Conservation (phyloP, 2,797 vertebrate genomes). For the Micropoecilia bifurca region DNA sequence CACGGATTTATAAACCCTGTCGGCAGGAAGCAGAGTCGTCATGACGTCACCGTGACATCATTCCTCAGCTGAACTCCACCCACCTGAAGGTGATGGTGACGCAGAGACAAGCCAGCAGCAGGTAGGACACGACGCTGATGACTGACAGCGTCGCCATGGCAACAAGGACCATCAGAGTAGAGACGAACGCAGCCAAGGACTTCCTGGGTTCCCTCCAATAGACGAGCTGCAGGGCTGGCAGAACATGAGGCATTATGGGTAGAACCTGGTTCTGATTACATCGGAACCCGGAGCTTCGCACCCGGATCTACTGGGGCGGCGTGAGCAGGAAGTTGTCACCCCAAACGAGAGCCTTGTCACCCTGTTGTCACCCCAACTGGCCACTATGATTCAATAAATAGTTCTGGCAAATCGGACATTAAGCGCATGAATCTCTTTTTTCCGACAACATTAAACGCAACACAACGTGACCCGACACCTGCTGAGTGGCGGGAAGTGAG, state of each 20-base stretch:
- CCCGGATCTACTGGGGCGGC: not conserved
- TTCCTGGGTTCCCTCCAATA: constrained; percentile 94
- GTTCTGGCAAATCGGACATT: too few relatives aligned
- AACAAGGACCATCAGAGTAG: constrained; percentile 89
- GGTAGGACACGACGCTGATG: constrained; percentile 92
- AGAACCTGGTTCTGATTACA: not conserved
- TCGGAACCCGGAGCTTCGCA: not conserved
- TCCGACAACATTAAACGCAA: too few relatives aligned
- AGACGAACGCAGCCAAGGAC: constrained; percentile 85
- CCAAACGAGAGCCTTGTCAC: too few relatives aligned
- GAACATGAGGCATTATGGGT: not conserved
- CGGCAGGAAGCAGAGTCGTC: constrained; percentile 9
- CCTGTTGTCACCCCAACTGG: too few relatives aligned
- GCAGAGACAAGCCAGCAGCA: constrained; percentile 90
- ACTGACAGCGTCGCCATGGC: constrained; percentile 94
- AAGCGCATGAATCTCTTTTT: too few relatives aligned
- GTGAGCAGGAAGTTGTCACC: too few relatives aligned
- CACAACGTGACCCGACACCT: too few relatives aligned
- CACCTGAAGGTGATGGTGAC: constrained; percentile 93
- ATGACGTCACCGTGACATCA: not conserved
- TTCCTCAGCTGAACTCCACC: not conserved
- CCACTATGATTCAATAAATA: too few relatives aligned
- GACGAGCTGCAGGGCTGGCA: constrained; percentile 86
- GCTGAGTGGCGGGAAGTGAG: too few relatives aligned
- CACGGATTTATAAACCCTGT: constrained; percentile 92